Evolutionary conservation across 1,140 invertebrate species (phyloP).

Genomic region (Batillaria attramentaria): DNA sequence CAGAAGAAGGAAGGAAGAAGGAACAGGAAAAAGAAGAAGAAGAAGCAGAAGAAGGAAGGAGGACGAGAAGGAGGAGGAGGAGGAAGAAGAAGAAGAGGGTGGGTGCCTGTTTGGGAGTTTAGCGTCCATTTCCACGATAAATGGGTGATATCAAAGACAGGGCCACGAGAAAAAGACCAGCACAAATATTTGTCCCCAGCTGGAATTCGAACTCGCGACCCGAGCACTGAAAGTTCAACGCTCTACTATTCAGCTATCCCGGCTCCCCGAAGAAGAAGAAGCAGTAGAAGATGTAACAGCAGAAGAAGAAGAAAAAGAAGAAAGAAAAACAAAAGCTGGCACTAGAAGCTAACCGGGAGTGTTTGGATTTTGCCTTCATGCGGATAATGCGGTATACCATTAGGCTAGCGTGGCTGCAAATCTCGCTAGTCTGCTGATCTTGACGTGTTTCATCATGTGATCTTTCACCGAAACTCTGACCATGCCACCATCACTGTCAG

Average conservation of each 20-base stretch:
- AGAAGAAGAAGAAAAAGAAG: neutral
- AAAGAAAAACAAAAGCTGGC: neutral
- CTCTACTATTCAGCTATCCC: too few species aligned
- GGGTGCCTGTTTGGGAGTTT: too few species aligned
- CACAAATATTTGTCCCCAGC: too few species aligned
- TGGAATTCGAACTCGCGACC: too few species aligned
- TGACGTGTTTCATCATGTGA: slow-evolving; percentile 13
- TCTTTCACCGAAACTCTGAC: slow-evolving; percentile 47
- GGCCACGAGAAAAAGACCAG: too few species aligned
- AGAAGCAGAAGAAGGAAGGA: neutral
- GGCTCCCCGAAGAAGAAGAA: too few species aligned
- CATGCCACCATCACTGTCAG: slow-evolving; percentile 56
- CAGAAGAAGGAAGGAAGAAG: neutral
- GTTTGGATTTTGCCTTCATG: too few species aligned
- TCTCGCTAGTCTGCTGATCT: neutral
- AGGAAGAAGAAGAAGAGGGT: neutral
- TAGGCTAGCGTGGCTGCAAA: neutral
- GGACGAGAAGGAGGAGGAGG: neutral
- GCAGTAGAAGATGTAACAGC: neutral
- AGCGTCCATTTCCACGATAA: too few species aligned
- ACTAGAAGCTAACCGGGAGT: neutral
- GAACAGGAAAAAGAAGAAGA: neutral
- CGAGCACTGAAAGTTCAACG: too few species aligned
- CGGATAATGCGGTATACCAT: too few species aligned
- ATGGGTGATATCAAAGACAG: too few species aligned